A percentile compares a stretch with the other conserved stretches of the same genome.
Conservation (phyloP, 1,140 invertebrate genomes). For the Gryllus bimaculatus region DNA sequence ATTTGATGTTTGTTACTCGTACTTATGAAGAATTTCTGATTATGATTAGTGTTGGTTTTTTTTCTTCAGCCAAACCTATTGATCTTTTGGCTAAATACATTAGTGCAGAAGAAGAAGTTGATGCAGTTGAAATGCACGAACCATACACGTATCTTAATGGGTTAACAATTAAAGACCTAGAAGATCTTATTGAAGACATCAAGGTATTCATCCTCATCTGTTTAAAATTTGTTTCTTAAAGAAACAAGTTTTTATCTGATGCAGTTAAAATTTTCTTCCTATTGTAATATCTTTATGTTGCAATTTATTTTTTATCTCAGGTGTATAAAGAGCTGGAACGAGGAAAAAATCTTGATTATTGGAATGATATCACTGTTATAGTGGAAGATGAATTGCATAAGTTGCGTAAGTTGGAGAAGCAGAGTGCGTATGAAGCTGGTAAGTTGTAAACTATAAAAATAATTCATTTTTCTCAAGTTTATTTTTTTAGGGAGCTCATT, state of each 20-base stretch:
- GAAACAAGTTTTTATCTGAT: background rate
- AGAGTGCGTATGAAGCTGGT: constrained; percentile 48
- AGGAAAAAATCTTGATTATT: constrained; percentile 84
- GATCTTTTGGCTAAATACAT: constrained; percentile 96
- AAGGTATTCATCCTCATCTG: constrained; percentile 45
- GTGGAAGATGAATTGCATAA: constrained; percentile 91
- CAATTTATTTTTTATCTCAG: constrained; percentile 15
- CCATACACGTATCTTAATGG: constrained; percentile 94
- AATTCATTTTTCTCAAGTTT: background rate
- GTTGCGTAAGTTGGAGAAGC: constrained; percentile 60
- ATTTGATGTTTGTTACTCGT: too few species aligned
- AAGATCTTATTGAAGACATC: constrained; percentile 95
- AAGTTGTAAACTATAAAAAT: background rate
- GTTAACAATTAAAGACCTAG: constrained; percentile 83
- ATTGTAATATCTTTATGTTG: background rate
- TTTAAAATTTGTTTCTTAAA: background rate
- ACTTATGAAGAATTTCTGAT: too few species aligned
- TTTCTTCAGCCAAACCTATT: constrained; percentile 80
- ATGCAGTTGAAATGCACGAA: constrained; percentile 95
- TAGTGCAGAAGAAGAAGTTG: constrained; percentile 80
- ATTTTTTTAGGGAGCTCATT: too few species aligned
- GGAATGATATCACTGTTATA: constrained; percentile 95
- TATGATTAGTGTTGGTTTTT: background rate
- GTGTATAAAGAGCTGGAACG: constrained; percentile 80
- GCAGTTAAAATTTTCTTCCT: background rate